Conservation (phyloP, 2,113 vertebrate species). For the Cathartes aura region DNA sequence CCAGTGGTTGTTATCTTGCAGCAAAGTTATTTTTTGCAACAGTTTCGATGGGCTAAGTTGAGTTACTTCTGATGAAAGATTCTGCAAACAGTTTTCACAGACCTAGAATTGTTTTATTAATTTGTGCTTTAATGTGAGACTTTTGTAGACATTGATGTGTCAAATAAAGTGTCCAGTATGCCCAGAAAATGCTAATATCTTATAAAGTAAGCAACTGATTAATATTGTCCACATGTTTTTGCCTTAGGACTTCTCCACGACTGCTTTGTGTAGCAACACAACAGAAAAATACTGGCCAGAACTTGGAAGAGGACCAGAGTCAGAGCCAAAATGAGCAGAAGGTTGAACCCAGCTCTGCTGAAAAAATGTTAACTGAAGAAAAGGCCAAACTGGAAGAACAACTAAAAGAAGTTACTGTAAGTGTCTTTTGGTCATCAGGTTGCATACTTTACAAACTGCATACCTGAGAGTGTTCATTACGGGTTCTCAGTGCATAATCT, state of each 20-base stretch:
- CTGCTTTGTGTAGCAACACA: constrained; percentile 87
- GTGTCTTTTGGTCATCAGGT: background rate
- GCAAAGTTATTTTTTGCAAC: background rate
- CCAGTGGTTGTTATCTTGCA: background rate
- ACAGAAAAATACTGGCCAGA: constrained; percentile 83
- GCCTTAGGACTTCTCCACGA: constrained; percentile 74
- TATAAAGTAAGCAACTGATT: background rate
- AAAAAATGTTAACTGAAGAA: constrained; percentile 82
- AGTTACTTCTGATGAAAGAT: background rate
- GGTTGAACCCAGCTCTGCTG: constrained; percentile 71
- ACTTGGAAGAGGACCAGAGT: constrained; percentile 82
- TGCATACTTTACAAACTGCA: fast-evolving
- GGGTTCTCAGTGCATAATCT: background rate
- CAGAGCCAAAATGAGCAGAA: constrained; percentile 74
- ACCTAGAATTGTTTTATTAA: background rate
- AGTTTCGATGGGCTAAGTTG: background rate
- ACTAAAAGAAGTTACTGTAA: constrained; percentile 88
- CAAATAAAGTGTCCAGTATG: background rate
- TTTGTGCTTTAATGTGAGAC: background rate
- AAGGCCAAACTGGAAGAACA: constrained; percentile 90
- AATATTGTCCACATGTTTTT: background rate
- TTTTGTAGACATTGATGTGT: background rate
- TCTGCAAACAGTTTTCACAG: background rate
- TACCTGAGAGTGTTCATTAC: fast-evolving
- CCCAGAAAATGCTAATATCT: background rate